Evolutionary conservation across 2,797 vertebrate genomes (phyloP), one percentile per base, ranked within the genome.

Genomic region (Mus spretus): DNA sequence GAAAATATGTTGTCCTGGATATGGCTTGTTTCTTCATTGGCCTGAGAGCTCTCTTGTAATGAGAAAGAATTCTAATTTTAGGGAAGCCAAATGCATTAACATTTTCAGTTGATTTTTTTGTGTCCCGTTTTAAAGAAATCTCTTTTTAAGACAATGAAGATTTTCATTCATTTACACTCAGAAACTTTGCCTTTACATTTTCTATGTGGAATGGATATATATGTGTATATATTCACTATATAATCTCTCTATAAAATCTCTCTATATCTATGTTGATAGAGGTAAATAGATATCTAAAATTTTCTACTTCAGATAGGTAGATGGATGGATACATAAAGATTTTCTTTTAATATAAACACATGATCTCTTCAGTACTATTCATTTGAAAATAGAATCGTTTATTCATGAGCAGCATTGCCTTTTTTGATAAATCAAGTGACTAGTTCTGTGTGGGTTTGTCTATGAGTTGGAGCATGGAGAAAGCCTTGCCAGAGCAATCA

Each of bases 71-170:
- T 55, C 65, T 94, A 89, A 65, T 96, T 89, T 94, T 93, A 94
- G 65, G 88, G 72, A 85, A 95, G 31, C 75, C 14, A 40, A 92
- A 6, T 95, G 50, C 94, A 80, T 93, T n/a, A 78, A 0, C 80
- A 44, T 78, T 97, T 95, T 86, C 12, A 34, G 86, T 75, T 93
- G 93, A 26, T 89, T 96, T 94, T 40, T 40, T 94, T 91, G 80
- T 87, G 83, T 93, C 22, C 12, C 89, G 1, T 93, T 91, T 81
- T 87, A 87, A 94, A 91, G 80, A 80, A 84, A 53, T 78, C 31
- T 92, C 82, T 65, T 75, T 72, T 95, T 90, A 92, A 93, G 59
- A 67, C 55, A 22, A 34, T 87, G 44, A 92, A 94, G 50, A 86
- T 95, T 75, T 7, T 94, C 1, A 74, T 53, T 85, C 75, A 95